Evolutionary conservation across 2,888 invertebrate genomes (phyloP).

Genomic region (Erannis defoliaria): DNA sequence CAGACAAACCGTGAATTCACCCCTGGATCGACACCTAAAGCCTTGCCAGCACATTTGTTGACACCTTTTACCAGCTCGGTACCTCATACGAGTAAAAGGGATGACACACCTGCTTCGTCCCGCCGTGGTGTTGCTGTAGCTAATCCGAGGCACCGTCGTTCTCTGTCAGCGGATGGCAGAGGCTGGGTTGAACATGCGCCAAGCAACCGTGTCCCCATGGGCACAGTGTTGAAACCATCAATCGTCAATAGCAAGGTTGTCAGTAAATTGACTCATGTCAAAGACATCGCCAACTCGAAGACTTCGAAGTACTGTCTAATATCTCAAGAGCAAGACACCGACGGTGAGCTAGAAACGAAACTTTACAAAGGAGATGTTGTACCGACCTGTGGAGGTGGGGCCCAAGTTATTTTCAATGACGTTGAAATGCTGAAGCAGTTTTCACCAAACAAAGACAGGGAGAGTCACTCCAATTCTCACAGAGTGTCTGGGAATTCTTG

Average conservation of each 20-base stretch:
- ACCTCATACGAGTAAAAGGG: constrained; percentile 57
- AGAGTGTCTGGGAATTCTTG: constrained; percentile 65
- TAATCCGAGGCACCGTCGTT: constrained; percentile 92
- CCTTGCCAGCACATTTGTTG: constrained; percentile 76
- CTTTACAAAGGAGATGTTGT: constrained; percentile 97
- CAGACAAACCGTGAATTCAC: constrained; percentile 76
- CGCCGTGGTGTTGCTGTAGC: constrained; percentile 89
- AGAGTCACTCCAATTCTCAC: constrained; percentile 56
- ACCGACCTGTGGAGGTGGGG: constrained; percentile 97
- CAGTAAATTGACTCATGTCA: constrained; percentile 92
- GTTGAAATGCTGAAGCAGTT: constrained; percentile 95
- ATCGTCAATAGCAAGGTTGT: constrained; percentile 94
- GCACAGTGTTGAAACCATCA: constrained; percentile 96
- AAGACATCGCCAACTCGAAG: constrained; percentile 90
- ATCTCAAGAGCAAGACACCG: constrained; percentile 96
- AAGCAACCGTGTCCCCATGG: constrained; percentile 91
- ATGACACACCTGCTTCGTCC: constrained; percentile 71
- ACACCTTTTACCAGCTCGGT: constrained; percentile 73
- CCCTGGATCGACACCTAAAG: constrained; percentile 78
- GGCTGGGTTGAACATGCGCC: constrained; percentile 97
- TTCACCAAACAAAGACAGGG: constrained; percentile 87
- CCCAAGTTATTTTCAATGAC: constrained; percentile 97
- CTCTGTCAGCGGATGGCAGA: constrained; percentile 91
- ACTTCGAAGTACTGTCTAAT: constrained; percentile 96
- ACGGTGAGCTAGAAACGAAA: constrained; percentile 97